Conservation (phyloP, 2,888 invertebrate species). For the Hypena proboscidalis region DNA sequence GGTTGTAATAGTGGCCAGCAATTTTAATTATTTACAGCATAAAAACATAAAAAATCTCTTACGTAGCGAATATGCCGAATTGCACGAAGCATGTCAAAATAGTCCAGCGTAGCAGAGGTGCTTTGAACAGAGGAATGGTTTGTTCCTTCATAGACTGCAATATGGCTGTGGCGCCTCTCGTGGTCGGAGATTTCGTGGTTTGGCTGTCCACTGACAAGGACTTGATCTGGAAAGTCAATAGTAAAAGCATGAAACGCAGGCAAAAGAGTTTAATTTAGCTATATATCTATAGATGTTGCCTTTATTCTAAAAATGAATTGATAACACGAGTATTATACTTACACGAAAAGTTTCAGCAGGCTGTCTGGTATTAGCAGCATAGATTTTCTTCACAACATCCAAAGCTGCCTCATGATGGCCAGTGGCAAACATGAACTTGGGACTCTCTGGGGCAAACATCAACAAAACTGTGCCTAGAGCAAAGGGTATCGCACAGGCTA, state of each 20-base stretch:
- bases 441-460: conserved; percentile 90
- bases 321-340: no score
- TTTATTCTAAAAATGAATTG: no score
- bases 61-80: conserved; percentile 89
- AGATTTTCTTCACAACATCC: conserved; percentile 69
- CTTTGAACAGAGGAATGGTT: conserved; percentile 82
- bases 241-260: neutral
- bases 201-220: conserved; percentile 56
- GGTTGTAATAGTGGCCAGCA: no score
- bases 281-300: no score
- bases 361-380: conserved; percentile 60
- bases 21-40: neutral
- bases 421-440: conserved; percentile 89
- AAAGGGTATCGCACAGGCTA: conserved; percentile 87
- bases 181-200: conserved; percentile 39
- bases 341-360: conserved; percentile 66
- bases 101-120: conserved; percentile 84
- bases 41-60: conserved; percentile 47
- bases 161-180: conserved; percentile 59
- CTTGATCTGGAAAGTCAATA: conserved; percentile 60
- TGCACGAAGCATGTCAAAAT: conserved; percentile 86
- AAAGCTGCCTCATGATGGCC: conserved; percentile 86
- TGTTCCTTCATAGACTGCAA: conserved; percentile 83
- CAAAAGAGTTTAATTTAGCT: neutral
- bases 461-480: conserved; percentile 85